Conservation (phyloP, 2,797 vertebrate species). For the Lacerta bilineata region DNA sequence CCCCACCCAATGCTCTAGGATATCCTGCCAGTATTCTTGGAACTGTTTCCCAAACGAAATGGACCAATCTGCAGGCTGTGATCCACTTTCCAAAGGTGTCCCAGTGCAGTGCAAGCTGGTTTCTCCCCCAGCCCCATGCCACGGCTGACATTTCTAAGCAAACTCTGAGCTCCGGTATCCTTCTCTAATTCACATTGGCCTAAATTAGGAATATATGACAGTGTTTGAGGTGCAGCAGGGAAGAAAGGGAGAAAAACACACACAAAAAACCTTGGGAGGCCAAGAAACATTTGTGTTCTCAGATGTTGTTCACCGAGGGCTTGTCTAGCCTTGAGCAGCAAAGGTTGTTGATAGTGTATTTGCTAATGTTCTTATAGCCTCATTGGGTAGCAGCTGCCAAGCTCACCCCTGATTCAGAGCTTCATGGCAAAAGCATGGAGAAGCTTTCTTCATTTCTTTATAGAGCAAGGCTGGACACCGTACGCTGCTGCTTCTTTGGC, state of each 20-base stretch:
- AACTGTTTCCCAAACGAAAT: not conserved
- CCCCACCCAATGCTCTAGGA: not conserved
- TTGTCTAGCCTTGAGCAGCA: no score
- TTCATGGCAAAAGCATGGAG: not conserved
- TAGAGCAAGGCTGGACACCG: not conserved
- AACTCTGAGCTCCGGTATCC: no score
- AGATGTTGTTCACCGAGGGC: no score
- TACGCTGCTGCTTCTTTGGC: not conserved
- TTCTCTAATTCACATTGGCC: not conserved
- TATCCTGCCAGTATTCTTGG: no score
- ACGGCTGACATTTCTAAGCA: not conserved
- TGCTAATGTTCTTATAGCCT: not conserved
- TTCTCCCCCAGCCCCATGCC: no score
- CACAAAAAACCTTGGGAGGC: no score
- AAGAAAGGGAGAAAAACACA: not conserved
- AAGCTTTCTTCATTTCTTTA: not conserved
- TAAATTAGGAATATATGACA: not conserved
- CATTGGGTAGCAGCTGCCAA: not conserved
- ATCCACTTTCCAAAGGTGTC: not conserved
- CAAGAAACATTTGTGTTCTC: no score
- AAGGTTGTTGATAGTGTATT: no score
- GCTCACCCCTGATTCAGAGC: not conserved
- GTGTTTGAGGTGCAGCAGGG: not conserved
- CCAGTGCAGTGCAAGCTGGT: not conserved
- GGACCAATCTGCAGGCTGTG: not conserved